These are phyloP conservation scores for Thamnophis sirtalis DNA, from an alignment of 2,113 vertebrate species.

Conservation along the genomic window DNA sequence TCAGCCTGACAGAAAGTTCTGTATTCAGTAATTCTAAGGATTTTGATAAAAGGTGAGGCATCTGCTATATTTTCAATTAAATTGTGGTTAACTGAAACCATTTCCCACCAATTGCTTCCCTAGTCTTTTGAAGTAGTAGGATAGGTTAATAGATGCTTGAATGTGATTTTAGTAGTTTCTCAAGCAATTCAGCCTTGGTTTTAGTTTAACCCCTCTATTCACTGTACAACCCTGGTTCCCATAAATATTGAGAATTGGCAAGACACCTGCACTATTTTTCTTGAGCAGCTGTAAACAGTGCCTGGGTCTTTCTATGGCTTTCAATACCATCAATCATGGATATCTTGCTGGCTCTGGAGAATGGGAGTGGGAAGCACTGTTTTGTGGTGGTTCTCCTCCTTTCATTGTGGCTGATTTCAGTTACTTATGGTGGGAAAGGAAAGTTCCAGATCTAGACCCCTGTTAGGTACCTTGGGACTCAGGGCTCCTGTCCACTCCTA, in stretches of 20 bases:
- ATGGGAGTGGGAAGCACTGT: background rate
- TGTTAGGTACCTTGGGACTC: too few relatives aligned
- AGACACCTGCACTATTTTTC: conserved; percentile 48
- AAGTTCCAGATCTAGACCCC: background rate
- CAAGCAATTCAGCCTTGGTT: rapidly evolving
- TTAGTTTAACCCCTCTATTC: conserved; percentile 7
- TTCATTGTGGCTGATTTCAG: background rate
- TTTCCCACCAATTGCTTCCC: background rate
- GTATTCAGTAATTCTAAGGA: background rate
- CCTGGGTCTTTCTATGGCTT: conserved; percentile 41
- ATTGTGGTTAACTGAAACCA: background rate
- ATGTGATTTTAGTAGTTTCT: background rate
- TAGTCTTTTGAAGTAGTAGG: background rate
- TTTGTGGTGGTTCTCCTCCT: background rate
- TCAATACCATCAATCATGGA: conserved; percentile 13
- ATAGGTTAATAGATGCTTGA: background rate
- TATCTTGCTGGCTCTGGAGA: background rate
- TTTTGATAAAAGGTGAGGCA: background rate
- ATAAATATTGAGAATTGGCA: background rate
- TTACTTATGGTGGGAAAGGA: background rate
- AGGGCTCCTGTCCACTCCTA: background rate
- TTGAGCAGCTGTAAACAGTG: conserved; percentile 38
- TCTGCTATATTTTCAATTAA: background rate
- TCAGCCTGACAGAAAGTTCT: background rate
- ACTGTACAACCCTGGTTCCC: conserved; percentile 5